Base-by-base conservation (phyloP, 2,888 invertebrate species). In the Agriopis marginaria region DNA sequence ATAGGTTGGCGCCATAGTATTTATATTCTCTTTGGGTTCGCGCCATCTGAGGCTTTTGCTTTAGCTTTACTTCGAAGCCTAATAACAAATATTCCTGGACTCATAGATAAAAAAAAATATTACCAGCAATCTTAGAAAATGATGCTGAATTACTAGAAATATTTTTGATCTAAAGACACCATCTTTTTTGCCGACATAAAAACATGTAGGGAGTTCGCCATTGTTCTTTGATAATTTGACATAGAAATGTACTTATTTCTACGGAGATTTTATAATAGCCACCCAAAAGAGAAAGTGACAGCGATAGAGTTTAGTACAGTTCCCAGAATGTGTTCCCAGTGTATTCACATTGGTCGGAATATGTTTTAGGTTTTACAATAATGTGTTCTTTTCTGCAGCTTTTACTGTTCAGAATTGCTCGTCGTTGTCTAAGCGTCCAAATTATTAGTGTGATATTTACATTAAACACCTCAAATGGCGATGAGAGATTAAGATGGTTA, bases 361-460 rank as follows among this genome's bases (percentile, higher is more conserved):
- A 11, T 54, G 44, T 40, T 54, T 63, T 47, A 32, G 23, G 32
- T 45, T 56, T 8, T 56, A n/a, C n/a, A 4, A 44, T 44, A 45
- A 32, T 44, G 7, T 39, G 39, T 54, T 39, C 8, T 39, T 39
- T 39, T 7, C 8, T 39, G 39, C n/a, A 40, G n/a, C 3, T 54
- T 42, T 14, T 44, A 44, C 3, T 4, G 14, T 10, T 55, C 14
- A 55, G 40, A 58, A 58, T 58, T n/a, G 39, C 7, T n/a, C 45
- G 50, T 68, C 80, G 81, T 88, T 90, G 91, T 89, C 89, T 84
- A 85, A 74, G 85, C 87, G 86, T 86, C 83, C 71, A 75, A 71
- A 66, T 80, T 74, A 88, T 91, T 91, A 91, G 92, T 92, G 75
- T 75, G 80, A 77, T 81, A 86, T 83, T 75, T 81, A 83, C 82